A percentile compares a stretch with the other conserved stretches of the same genome.
Evolutionary conservation across 2,797 vertebrate species (phyloP).

Genomic region (Scarus forsteni): DNA sequence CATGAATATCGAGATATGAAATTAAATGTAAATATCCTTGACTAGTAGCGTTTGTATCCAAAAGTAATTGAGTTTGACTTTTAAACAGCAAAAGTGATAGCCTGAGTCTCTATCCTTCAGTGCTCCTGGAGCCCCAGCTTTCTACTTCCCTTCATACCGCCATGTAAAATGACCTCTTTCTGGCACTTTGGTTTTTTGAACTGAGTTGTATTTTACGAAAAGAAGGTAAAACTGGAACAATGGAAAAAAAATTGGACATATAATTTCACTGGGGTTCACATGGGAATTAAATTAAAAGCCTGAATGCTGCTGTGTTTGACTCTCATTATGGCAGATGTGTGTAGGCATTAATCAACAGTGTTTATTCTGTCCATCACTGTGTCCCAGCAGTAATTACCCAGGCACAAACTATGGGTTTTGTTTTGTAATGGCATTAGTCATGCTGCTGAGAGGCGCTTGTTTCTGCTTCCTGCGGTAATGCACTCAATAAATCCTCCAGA

Average conservation of each 20-base stretch:
- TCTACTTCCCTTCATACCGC: not conserved
- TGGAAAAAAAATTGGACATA: too few species aligned
- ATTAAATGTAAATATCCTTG: too few species aligned
- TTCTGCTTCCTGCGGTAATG: constrained; percentile 66
- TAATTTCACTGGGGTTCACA: constrained; percentile 34
- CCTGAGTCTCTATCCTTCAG: too few species aligned
- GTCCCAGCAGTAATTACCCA: constrained; percentile 58
- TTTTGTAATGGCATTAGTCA: constrained; percentile 64
- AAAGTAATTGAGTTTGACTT: too few species aligned
- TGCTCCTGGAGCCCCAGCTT: constrained; percentile 26
- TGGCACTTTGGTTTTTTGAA: constrained; percentile 29
- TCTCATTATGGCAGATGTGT: constrained; percentile 31
- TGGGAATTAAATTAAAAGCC: constrained; percentile 37
- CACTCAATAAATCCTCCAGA: constrained; percentile 74
- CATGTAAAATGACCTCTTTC: constrained; percentile 21
- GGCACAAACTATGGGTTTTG: constrained; percentile 60
- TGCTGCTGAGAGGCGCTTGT: constrained; percentile 53
- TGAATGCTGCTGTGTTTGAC: constrained; percentile 37
- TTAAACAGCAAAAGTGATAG: too few species aligned
- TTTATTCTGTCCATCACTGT: constrained; percentile 56
- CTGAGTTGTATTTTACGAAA: constrained; percentile 32
- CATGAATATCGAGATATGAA: too few species aligned
- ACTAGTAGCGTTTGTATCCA: too few species aligned
- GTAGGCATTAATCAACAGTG: constrained; percentile 44
- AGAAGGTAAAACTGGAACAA: not conserved